Percentiles rank a stretch among this genome's conserved stretches.
Evolutionary conservation across 2,888 invertebrate species (phyloP).

Genomic region (Plutella xylostella): DNA sequence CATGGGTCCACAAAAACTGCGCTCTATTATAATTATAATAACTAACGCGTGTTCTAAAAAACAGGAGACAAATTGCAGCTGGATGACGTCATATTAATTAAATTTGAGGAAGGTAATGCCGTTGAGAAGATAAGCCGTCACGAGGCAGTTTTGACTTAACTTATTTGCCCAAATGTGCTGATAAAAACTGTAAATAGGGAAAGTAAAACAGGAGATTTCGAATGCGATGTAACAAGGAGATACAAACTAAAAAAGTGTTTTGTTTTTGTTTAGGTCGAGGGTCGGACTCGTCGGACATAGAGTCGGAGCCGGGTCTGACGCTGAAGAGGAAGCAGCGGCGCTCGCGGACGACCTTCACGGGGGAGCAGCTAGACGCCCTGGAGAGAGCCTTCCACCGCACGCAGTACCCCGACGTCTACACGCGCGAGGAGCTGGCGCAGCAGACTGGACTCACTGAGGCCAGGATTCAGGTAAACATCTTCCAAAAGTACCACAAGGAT

Average conservation of each 20-base stretch:
- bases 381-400: constrained; percentile 93
- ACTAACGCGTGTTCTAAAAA: constrained; percentile 56
- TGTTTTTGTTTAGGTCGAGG: constrained; percentile 41
- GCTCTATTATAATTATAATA: constrained; percentile 49
- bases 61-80: not conserved
- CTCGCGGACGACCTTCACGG: constrained; percentile 94
- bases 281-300: constrained; percentile 78
- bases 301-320: constrained; percentile 91
- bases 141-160: no score
- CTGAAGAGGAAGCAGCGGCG: constrained; percentile 91
- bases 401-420: constrained; percentile 96
- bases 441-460: constrained; percentile 93
- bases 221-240: constrained; percentile 3
- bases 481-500: no score
- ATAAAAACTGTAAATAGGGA: no score
- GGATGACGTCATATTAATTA: not conserved
- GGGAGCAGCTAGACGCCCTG: constrained; percentile 90
- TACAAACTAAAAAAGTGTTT: not conserved
- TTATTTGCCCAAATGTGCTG: no score
- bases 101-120: not conserved
- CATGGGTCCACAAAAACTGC: constrained; percentile 56
- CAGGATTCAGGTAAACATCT: constrained; percentile 90
- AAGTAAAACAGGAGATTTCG: not conserved
- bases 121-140: not conserved
- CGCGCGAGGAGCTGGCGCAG: constrained; percentile 91